A percentile compares a stretch with the other conserved stretches of the same genome.
Conservation (phyloP, 2,113 vertebrate genomes). For the Anhinga rufa region DNA sequence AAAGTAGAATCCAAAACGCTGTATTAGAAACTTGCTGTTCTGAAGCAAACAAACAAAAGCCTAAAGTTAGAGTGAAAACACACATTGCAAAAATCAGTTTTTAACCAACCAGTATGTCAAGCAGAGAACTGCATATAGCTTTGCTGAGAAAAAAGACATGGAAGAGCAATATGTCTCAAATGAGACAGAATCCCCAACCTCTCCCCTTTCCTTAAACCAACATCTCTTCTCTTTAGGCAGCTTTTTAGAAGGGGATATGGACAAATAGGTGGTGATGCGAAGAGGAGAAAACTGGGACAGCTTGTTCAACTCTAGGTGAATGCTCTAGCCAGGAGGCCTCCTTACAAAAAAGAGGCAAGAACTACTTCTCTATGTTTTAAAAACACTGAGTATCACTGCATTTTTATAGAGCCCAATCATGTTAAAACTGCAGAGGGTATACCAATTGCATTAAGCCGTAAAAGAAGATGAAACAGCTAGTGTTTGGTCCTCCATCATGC, state of each 20-base stretch:
- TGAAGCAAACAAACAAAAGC: neutral
- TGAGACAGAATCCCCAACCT: neutral
- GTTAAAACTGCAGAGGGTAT: neutral
- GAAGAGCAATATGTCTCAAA: neutral
- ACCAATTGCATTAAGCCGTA: neutral
- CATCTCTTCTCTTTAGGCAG: neutral
- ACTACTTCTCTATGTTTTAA: neutral
- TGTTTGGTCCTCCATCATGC: neutral
- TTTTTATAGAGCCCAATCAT: neutral
- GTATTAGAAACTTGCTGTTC: neutral
- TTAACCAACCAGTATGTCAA: neutral
- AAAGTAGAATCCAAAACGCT: neutral
- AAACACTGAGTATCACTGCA: neutral
- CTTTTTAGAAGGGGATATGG: neutral
- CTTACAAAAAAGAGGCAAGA: neutral
- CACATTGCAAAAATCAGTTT: neutral
- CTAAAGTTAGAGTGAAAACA: neutral
- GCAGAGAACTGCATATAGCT: neutral
- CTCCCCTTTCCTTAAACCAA: neutral
- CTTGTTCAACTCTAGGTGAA: neutral
- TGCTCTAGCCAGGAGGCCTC: neutral
- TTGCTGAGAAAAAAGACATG: neutral
- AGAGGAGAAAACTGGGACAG: neutral
- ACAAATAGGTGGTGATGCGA: neutral
- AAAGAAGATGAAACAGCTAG: neutral